Evolutionary conservation across 2,888 invertebrate species (phyloP).

Genomic region (Agonopterix alstromeriana): DNA sequence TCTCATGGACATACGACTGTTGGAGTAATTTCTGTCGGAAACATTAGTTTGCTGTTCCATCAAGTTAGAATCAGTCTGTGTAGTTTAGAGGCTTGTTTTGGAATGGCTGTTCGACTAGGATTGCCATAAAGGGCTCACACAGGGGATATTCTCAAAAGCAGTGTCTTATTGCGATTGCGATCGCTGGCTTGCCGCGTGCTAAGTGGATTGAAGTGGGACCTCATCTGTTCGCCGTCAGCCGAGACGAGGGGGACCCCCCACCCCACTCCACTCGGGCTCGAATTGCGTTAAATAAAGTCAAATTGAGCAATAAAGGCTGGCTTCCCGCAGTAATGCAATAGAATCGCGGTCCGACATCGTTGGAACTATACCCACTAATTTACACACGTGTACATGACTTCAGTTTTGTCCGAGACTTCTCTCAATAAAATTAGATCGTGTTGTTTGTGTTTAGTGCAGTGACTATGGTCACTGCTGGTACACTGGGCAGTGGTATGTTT

Average conservation of each 20-base stretch:
- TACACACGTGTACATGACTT: conserved; percentile 27
- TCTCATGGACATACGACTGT: conserved; percentile 22
- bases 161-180: conserved; percentile 40
- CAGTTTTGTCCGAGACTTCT: neutral
- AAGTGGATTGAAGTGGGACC: conserved; percentile 74
- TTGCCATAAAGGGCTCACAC: conserved; percentile 11
- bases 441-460: too few relatives aligned
- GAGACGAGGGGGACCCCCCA: conserved; percentile 27
- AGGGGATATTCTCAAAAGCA: conserved; percentile 20
- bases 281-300: conserved; percentile 74
- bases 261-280: conserved; percentile 28
- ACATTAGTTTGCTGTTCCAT: conserved; percentile 27
- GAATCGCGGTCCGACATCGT: conserved; percentile 46
- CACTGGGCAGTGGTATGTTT: too few relatives aligned
- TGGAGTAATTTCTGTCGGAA: conserved; percentile 26
- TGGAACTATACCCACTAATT: conserved; percentile 54
- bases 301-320: conserved; percentile 76
- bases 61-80: conserved; percentile 15
- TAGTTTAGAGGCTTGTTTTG: neutral
- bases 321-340: conserved; percentile 66
- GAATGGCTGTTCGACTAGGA: neutral
- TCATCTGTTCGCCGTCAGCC: conserved; percentile 70
- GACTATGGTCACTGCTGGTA: too few relatives aligned
- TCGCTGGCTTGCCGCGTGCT: conserved; percentile 38
- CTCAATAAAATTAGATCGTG: too few relatives aligned